Evolutionary conservation across 2,797 vertebrate genomes (phyloP).

Genomic region (Tinamus major): DNA sequence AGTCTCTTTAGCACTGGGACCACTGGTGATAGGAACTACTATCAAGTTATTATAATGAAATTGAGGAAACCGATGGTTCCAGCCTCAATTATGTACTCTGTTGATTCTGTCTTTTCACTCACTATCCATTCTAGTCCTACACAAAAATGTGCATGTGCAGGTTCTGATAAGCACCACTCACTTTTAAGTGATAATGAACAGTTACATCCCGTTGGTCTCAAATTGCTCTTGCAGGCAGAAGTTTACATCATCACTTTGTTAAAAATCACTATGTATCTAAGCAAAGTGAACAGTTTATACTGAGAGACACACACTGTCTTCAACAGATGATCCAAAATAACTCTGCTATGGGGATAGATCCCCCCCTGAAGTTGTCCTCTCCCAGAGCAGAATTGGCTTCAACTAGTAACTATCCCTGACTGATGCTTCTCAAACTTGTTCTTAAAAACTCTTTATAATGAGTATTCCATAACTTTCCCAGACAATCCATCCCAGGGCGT

Average conservation of each 20-base stretch:
- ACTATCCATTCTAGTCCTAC: not conserved
- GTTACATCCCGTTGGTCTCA: not conserved
- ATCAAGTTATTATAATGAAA: not conserved
- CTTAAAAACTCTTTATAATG: not conserved
- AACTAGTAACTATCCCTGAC: not conserved
- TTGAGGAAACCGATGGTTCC: not conserved
- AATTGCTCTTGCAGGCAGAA: not conserved
- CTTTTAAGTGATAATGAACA: not conserved
- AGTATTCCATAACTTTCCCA: not conserved
- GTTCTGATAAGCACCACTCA: not conserved
- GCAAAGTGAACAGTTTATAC: not conserved
- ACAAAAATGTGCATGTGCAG: not conserved
- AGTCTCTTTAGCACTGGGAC: not conserved
- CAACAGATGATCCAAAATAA: not conserved
- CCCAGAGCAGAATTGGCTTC: rapidly evolving
- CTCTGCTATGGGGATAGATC: not conserved
- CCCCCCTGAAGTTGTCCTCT: not conserved
- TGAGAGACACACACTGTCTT: not conserved
- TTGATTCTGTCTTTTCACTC: not conserved
- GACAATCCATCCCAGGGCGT: not conserved
- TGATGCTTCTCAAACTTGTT: not conserved
- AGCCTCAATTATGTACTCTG: not conserved
- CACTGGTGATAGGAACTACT: not conserved
- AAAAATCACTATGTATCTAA: not conserved
- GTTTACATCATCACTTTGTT: not conserved